A percentile compares a stretch with the other conserved stretches of the same genome.
phyloP scores from a whole-genome alignment of 2,113 vertebrate genomes.

The Semnornis frantzii region DNA sequence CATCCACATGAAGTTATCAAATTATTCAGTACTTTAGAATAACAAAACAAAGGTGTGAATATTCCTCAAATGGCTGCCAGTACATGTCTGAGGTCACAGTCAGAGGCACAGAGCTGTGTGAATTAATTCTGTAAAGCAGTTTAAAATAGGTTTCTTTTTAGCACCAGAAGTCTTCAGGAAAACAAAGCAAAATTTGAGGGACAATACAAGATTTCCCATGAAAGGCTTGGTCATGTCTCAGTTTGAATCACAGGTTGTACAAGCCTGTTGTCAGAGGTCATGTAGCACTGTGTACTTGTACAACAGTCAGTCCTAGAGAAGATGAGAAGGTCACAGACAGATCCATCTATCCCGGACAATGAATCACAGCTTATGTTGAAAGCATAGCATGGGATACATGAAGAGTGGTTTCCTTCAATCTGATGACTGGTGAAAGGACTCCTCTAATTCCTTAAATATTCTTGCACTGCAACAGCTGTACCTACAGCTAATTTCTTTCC shows the following conservation, averaged over 20 bases:
- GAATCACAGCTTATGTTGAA: neutral
- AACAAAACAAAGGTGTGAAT: neutral
- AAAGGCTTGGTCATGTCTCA: neutral
- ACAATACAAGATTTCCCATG: neutral
- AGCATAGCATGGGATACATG: neutral
- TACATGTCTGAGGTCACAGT: neutral
- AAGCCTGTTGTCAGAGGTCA: neutral
- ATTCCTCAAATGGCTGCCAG: neutral
- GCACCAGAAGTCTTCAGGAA: neutral
- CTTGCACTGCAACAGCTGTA: neutral
- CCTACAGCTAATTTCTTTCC: neutral
- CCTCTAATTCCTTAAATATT: neutral
- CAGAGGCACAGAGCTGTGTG: neutral
- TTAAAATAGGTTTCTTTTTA: neutral
- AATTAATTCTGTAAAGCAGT: neutral
- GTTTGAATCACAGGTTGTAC: neutral
- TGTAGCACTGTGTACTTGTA: rapidly evolving
- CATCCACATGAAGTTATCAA: neutral
- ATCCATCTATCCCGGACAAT: neutral
- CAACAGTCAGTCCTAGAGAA: neutral
- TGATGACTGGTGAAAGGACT: neutral
- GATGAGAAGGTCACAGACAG: neutral
- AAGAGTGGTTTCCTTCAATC: neutral
- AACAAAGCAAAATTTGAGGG: neutral
- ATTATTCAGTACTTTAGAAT: neutral